These are phyloP conservation scores for Hippoglossus stenolepis DNA, from an alignment of 2,113 vertebrate genomes.

Conservation along the genomic window DNA sequence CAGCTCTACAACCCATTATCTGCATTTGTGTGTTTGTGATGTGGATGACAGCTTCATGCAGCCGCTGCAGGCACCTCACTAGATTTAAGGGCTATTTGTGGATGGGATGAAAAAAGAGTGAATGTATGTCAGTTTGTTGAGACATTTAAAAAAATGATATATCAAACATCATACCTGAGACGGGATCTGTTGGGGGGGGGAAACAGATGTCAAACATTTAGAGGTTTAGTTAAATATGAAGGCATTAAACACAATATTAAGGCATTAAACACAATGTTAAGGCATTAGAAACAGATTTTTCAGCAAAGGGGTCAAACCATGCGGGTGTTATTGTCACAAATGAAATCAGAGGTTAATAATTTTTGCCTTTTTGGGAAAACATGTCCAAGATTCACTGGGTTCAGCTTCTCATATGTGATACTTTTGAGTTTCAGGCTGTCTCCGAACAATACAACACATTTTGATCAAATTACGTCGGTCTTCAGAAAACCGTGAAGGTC, in stretches of 20 bases:
- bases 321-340: neutral
- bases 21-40: neutral
- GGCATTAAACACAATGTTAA: neutral
- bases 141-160: neutral
- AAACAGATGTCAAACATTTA: conserved; percentile 48
- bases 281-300: neutral
- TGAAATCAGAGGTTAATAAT: too few relatives aligned
- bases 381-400: neutral
- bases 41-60: neutral
- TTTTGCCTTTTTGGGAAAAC: too few relatives aligned
- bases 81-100: conserved; percentile 58
- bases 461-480: too few relatives aligned
- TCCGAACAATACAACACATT: neutral
- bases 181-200: conserved; percentile 59
- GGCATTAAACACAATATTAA: conserved; percentile 1
- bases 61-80: neutral
- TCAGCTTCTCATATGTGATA: neutral
- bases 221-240: neutral
- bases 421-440: neutral
- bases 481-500: neutral
- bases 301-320: neutral
- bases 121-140: conserved; percentile 17
- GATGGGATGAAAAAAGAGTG: conserved; percentile 14
- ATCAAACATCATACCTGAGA: conserved; percentile 60
- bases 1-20: neutral